Percentiles rank a stretch among this genome's conserved stretches.
Conservation (phyloP, 1,140 invertebrate genomes). For the Scaptomyza montana region DNA sequence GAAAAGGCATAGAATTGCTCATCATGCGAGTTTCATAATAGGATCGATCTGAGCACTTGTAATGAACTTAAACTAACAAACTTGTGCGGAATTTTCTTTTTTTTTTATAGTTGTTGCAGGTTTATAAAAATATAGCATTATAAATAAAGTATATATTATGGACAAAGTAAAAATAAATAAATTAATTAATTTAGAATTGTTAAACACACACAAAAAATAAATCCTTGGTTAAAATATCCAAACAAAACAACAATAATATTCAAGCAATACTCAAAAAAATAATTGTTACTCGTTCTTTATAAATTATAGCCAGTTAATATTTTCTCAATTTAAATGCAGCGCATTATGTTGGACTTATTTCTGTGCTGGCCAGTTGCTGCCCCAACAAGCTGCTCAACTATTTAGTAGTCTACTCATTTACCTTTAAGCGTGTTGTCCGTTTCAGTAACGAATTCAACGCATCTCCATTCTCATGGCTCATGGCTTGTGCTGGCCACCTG, state of each 20-base stretch:
- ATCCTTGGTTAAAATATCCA: too few relatives aligned
- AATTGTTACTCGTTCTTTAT: too few relatives aligned
- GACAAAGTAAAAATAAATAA: too few relatives aligned
- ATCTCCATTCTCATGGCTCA: slow-evolving; percentile 10
- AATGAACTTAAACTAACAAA: background rate
- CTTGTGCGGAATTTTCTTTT: too few relatives aligned
- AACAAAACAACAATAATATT: too few relatives aligned
- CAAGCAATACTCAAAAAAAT: too few relatives aligned
- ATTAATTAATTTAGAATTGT: too few relatives aligned
- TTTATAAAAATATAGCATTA: too few relatives aligned
- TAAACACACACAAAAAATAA: too few relatives aligned
- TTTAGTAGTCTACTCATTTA: slow-evolving; percentile 58
- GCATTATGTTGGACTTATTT: slow-evolving; percentile 2
- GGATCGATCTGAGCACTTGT: too few relatives aligned
- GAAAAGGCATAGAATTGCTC: background rate
- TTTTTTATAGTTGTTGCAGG: too few relatives aligned
- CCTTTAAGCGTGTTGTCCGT: slow-evolving; percentile 61
- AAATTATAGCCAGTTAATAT: slow-evolving; percentile 7
- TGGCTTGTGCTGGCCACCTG: slow-evolving; percentile 13
- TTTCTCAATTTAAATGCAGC: slow-evolving; percentile 33
- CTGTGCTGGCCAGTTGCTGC: background rate
- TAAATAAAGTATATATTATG: too few relatives aligned
- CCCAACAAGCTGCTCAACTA: slow-evolving; percentile 14
- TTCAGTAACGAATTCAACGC: slow-evolving; percentile 43
- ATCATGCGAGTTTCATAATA: background rate